A percentile compares a stretch with the other conserved stretches of the same genome.
phyloP scores from a whole-genome alignment of 2,888 invertebrate genomes.

The Suillia variegata region DNA sequence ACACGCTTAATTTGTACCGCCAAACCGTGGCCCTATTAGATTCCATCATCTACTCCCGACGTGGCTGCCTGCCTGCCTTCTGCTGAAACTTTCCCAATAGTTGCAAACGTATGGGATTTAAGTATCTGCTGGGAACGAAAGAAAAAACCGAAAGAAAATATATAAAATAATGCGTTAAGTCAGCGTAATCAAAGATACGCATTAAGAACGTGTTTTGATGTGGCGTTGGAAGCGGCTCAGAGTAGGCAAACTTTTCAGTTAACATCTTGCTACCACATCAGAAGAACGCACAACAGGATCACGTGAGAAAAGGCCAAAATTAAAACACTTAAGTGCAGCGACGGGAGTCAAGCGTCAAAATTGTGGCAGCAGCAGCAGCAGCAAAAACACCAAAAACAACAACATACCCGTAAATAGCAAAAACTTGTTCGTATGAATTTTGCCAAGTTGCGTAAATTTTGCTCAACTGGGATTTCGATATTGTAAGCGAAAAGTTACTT shows the following conservation, averaged over 20 bases:
- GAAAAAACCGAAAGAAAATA: slow-evolving; percentile 7
- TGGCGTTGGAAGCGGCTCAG: neutral
- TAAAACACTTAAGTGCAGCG: slow-evolving; percentile 10
- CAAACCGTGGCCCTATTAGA: neutral
- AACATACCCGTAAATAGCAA: too few relatives aligned
- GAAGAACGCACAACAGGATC: slow-evolving; percentile 12
- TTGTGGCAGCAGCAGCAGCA: slow-evolving; percentile 36
- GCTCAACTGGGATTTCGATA: too few relatives aligned
- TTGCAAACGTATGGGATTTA: slow-evolving; percentile 21
- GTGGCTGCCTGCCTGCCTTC: slow-evolving; percentile 23
- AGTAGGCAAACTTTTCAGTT: slow-evolving; percentile 44
- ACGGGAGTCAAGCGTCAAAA: slow-evolving; percentile 13
- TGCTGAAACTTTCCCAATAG: slow-evolving; percentile 43
- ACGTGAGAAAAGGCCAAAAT: neutral
- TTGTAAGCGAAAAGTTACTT: too few relatives aligned
- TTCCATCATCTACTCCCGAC: slow-evolving; percentile 22
- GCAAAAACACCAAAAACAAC: slow-evolving; percentile 5
- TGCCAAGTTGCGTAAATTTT: too few relatives aligned
- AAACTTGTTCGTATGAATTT: slow-evolving; percentile 39
- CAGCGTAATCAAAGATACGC: neutral
- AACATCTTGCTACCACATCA: slow-evolving; percentile 27
- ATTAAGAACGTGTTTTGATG: neutral
- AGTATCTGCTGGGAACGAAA: slow-evolving; percentile 12
- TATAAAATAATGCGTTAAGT: neutral
- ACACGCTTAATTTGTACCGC: neutral